These are phyloP conservation scores for Notothenia rossii DNA, from an alignment of 2,113 vertebrate genomes.

Conservation along the genomic window DNA sequence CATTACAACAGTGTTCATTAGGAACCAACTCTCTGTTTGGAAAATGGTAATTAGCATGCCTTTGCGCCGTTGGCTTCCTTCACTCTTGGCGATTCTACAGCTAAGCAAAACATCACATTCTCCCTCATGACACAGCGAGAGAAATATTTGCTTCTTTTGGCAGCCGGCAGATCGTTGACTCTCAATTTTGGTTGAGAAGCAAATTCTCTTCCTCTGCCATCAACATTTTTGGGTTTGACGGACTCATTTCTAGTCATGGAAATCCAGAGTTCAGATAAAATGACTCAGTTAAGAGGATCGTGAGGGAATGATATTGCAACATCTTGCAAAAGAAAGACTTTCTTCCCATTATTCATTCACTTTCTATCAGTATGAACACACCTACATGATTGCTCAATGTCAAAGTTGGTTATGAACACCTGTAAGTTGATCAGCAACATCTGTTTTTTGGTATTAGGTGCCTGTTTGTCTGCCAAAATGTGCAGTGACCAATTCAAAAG, in stretches of 20 bases:
- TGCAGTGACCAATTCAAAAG: constrained; percentile 58
- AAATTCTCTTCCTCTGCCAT: constrained; percentile 58
- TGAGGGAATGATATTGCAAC: constrained; percentile 34
- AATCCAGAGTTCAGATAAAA: constrained; percentile 44
- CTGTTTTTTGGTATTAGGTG: constrained; percentile 52
- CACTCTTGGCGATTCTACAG: constrained; percentile 44
- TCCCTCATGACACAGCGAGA: constrained; percentile 65
- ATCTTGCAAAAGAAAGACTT: constrained; percentile 24
- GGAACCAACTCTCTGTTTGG: constrained; percentile 51
- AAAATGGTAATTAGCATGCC: constrained; percentile 58
- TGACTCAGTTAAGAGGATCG: constrained; percentile 31
- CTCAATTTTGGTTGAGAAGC: constrained; percentile 57
- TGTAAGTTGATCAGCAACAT: constrained; percentile 52
- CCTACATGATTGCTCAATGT: constrained; percentile 16
- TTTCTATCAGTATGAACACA: constrained; percentile 8
- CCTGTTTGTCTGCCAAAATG: constrained; percentile 57
- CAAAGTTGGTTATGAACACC: constrained; percentile 44
- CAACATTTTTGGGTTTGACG: constrained; percentile 53
- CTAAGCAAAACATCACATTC: constrained; percentile 67
- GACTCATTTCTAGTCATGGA: constrained; percentile 44
- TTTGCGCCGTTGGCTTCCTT: constrained; percentile 47
- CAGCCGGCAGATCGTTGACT: constrained; percentile 40
- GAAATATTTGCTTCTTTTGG: constrained; percentile 74
- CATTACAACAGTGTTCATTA: constrained; percentile 48
- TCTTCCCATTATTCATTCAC: constrained; percentile 8